A percentile compares a stretch with the other conserved stretches of the same genome.
These are phyloP conservation scores for Drosophila athabasca DNA, from an alignment of 1,140 invertebrate genomes.

Conservation along the genomic window DNA sequence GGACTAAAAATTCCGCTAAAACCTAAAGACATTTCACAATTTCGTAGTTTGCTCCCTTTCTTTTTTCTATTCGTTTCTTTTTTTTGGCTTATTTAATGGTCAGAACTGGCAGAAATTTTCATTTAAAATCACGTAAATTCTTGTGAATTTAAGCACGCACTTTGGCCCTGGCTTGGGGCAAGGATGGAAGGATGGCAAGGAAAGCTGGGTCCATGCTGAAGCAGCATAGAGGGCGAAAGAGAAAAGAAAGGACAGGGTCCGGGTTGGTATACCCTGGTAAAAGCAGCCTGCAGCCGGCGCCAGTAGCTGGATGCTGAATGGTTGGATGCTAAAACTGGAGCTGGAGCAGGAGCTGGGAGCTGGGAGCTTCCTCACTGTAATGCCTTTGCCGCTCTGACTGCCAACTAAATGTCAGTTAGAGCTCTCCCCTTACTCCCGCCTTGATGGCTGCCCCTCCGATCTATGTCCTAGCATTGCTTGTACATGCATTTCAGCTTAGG, in stretches of 20 bases:
- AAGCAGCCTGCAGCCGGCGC: conserved; percentile 53
- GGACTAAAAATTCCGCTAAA: not conserved
- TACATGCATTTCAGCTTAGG: conserved; percentile 62
- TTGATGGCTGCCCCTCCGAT: conserved; percentile 3
- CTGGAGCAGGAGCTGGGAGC: not conserved
- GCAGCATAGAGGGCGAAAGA: no score
- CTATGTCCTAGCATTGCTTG: conserved; percentile 25
- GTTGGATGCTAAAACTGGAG: no score
- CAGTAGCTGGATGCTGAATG: conserved; percentile 11
- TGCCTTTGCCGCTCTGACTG: conserved; percentile 55
- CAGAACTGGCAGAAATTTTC: conserved; percentile 22
- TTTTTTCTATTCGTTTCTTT: not conserved
- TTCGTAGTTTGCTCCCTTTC: not conserved
- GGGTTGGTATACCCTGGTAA: conserved; percentile 36
- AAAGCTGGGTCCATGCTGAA: not conserved
- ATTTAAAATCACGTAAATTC: conserved; percentile 57
- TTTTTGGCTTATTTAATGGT: conserved; percentile 16
- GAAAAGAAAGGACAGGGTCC: not conserved
- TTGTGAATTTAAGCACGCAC: conserved; percentile 46
- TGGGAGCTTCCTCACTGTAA: conserved; percentile 21
- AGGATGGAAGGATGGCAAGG: not conserved
- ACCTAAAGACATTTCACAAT: not conserved
- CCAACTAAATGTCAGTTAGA: conserved; percentile 64
- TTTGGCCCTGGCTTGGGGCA: conserved; percentile 10
- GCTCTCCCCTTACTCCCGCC: not conserved